phyloP scores from a whole-genome alignment of 2,888 invertebrate species.

The Eupithecia subumbrata region DNA sequence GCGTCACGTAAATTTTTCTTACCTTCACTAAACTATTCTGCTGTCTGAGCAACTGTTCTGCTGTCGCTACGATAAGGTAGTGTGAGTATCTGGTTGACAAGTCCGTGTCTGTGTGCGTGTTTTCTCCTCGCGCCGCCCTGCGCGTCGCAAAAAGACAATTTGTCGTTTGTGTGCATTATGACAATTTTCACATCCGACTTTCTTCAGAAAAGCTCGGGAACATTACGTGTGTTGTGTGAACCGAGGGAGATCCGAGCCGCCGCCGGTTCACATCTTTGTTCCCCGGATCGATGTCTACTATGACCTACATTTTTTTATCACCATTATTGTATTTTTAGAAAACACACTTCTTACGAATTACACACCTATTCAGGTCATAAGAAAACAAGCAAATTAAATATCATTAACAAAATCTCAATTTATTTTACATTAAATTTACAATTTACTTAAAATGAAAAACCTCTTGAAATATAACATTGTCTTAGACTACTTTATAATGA shows the following conservation, averaged over 20 bases:
- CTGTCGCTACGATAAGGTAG: conserved; percentile 50
- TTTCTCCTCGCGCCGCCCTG: conserved; percentile 63
- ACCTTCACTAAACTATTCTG: neutral
- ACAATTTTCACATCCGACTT: conserved; percentile 83
- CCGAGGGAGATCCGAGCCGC: conserved; percentile 55
- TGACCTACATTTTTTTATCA: conserved; percentile 50
- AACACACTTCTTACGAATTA: conserved; percentile 34
- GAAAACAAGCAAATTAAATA: conserved; percentile 50
- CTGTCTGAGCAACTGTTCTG: conserved; percentile 46
- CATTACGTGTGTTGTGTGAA: conserved; percentile 61
- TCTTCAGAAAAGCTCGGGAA: conserved; percentile 66
- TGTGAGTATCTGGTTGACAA: conserved; percentile 55
- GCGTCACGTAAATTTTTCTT: neutral
- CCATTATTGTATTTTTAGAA: conserved; percentile 50
- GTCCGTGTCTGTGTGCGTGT: conserved; percentile 49
- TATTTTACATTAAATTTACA: conserved; percentile 84
- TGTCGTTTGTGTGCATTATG: conserved; percentile 73
- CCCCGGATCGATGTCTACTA: conserved; percentile 60
- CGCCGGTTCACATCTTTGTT: conserved; percentile 76
- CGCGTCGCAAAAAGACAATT: conserved; percentile 71
- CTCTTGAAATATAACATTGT: conserved; percentile 78
- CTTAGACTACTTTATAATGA: conserved; percentile 63
- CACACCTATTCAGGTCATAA: conserved; percentile 23
- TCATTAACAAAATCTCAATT: conserved; percentile 81
- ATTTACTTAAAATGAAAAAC: conserved; percentile 67